Percentiles rank a stretch among this genome's conserved stretches.
phyloP scores from a whole-genome alignment of 2,888 invertebrate genomes.

The Odontothrips loti region DNA sequence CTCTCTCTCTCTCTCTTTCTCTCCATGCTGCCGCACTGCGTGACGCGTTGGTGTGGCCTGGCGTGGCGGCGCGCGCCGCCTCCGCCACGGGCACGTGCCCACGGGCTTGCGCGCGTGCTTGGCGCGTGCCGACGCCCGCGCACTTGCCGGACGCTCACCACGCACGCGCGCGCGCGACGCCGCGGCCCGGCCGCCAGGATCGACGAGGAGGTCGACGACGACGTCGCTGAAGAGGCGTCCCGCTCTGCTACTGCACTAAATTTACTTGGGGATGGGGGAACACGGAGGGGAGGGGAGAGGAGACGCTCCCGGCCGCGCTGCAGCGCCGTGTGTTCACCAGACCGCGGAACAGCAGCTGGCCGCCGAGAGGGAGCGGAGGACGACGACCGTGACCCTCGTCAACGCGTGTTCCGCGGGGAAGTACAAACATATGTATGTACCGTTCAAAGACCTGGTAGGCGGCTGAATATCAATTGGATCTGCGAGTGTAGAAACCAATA shows the following conservation, averaged over 20 bases:
- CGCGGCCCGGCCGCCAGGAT: conserved; percentile 37
- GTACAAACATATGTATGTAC: too few relatives aligned
- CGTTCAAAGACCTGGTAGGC: too few relatives aligned
- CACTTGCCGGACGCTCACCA: conserved; percentile 35
- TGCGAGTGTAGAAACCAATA: too few relatives aligned
- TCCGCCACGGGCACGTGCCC: conserved; percentile 37
- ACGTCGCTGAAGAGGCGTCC: conserved; percentile 34
- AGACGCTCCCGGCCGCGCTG: too few relatives aligned
- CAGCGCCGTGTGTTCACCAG: too few relatives aligned
- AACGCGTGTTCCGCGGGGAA: too few relatives aligned
- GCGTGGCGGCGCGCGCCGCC: conserved; percentile 37
- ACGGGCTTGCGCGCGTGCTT: conserved; percentile 41
- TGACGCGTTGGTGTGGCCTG: conserved; percentile 33
- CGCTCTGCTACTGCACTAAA: conserved; percentile 30
- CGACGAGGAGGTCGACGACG: conserved; percentile 38
- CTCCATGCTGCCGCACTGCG: conserved; percentile 36
- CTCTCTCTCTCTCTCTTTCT: too few relatives aligned
- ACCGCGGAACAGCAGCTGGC: neutral
- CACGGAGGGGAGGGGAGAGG: neutral
- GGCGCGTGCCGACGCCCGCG: conserved; percentile 33
- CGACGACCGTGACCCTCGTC: too few relatives aligned
- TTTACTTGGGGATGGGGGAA: conserved; percentile 31
- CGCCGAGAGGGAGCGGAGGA: conserved; percentile 31
- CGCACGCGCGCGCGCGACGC: conserved; percentile 40
- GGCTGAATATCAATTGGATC: too few relatives aligned